phyloP scores from a whole-genome alignment of 2,888 invertebrate species.

The Nymphalis urticae region DNA sequence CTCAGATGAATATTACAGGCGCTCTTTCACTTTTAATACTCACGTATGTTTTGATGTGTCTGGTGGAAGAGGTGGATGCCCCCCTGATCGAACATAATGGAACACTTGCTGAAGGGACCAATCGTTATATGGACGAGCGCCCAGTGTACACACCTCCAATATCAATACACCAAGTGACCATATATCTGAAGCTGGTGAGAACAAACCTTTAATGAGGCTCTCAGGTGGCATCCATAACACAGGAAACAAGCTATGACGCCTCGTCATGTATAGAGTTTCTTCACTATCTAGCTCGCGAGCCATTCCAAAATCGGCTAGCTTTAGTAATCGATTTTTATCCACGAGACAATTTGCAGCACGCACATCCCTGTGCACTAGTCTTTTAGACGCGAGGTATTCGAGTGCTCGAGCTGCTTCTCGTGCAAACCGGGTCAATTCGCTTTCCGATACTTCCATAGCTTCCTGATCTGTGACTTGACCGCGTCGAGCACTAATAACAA shows the following conservation, averaged over 20 bases:
- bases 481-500: constrained; percentile 84
- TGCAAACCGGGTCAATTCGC: constrained; percentile 55
- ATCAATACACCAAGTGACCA: constrained; percentile 94
- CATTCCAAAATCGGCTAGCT: constrained; percentile 90
- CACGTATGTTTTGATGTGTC: constrained; percentile 59
- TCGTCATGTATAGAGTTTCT: constrained; percentile 87
- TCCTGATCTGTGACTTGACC: constrained; percentile 83
- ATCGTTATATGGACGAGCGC: constrained; percentile 91
- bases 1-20: no score
- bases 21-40: constrained; percentile 28
- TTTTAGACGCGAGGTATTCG: constrained; percentile 87
- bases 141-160: constrained; percentile 92
- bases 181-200: constrained; percentile 91
- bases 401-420: constrained; percentile 85
- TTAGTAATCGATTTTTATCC: constrained; percentile 86
- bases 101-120: constrained; percentile 87
- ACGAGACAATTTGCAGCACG: constrained; percentile 90
- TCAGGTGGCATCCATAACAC: constrained; percentile 97
- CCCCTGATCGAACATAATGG: constrained; percentile 79
- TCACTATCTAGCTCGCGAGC: constrained; percentile 87
- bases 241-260: constrained; percentile 90
- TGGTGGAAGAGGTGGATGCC: constrained; percentile 85
- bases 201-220: constrained; percentile 88
- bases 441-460: constrained; percentile 50
- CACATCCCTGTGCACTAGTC: constrained; percentile 93